A percentile compares a stretch with the other conserved stretches of the same genome.
phyloP scores from a whole-genome alignment of 2,113 vertebrate genomes.

The Sylvia atricapilla region DNA sequence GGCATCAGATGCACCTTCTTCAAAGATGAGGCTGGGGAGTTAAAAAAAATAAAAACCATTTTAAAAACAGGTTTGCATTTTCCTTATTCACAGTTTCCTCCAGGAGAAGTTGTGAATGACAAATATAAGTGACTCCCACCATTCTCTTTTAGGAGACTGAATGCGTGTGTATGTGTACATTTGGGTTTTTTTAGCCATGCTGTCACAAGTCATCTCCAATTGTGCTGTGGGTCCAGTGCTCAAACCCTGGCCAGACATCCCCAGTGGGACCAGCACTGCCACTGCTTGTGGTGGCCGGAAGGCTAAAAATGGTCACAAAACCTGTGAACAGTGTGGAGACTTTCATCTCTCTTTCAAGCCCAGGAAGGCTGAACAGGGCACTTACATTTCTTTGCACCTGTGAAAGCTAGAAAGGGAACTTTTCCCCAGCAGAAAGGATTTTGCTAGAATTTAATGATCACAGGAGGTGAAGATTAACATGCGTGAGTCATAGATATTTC shows the following conservation, averaged over 20 bases:
- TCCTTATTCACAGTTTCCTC: neutral
- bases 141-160: neutral
- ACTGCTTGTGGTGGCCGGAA: rapidly evolving
- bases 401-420: neutral
- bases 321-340: neutral
- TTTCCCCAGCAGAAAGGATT: neutral
- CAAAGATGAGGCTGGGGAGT: neutral
- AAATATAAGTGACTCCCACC: neutral
- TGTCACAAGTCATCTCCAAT: neutral
- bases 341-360: neutral
- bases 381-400: neutral
- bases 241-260: neutral
- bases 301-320: neutral
- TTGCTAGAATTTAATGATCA: neutral
- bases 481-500: neutral
- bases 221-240: rapidly evolving
- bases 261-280: neutral
- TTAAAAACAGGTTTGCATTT: neutral
- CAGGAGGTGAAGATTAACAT: neutral
- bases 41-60: neutral
- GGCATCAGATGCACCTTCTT: neutral
- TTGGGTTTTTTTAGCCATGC: neutral
- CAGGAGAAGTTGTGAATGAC: neutral
- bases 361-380: neutral
- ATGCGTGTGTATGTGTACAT: neutral